Evolutionary conservation across 2,113 vertebrate species (phyloP).

Genomic region (Hippopotamus amphibius): DNA sequence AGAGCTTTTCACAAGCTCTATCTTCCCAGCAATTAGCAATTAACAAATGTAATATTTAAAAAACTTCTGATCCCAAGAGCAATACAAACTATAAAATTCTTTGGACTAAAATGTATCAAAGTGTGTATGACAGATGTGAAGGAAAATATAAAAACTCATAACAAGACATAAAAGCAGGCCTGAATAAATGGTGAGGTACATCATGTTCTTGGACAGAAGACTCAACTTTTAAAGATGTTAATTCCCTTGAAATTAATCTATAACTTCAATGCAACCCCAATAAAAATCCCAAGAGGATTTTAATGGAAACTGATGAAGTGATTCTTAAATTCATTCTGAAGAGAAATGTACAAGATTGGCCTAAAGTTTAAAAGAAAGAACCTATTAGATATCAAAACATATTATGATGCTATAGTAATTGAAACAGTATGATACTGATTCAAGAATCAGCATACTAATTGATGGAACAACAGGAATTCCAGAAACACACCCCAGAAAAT

Average conservation of each 20-base stretch:
- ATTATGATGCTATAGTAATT: not conserved
- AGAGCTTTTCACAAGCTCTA: not conserved
- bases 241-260: not conserved
- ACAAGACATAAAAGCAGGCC: not conserved
- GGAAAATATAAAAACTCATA: not conserved
- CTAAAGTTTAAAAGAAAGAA: not conserved
- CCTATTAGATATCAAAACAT: not conserved
- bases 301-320: not conserved
- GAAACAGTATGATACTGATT: not conserved
- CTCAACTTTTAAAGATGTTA: not conserved
- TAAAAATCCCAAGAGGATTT: slow-evolving; percentile 8
- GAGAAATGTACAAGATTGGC: not conserved
- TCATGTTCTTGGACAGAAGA: not conserved
- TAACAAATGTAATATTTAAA: not conserved
- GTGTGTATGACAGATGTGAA: not conserved
- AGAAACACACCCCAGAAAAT: not conserved
- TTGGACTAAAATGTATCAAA: not conserved
- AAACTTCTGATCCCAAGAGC: not conserved
- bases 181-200: not conserved
- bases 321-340: not conserved
- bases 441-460: not conserved
- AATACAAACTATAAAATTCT: not conserved
- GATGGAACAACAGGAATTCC: not conserved
- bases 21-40: not conserved
- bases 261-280: not conserved